phyloP scores from a whole-genome alignment of 1,140 invertebrate genomes.

The Adoxophyes honmai region DNA sequence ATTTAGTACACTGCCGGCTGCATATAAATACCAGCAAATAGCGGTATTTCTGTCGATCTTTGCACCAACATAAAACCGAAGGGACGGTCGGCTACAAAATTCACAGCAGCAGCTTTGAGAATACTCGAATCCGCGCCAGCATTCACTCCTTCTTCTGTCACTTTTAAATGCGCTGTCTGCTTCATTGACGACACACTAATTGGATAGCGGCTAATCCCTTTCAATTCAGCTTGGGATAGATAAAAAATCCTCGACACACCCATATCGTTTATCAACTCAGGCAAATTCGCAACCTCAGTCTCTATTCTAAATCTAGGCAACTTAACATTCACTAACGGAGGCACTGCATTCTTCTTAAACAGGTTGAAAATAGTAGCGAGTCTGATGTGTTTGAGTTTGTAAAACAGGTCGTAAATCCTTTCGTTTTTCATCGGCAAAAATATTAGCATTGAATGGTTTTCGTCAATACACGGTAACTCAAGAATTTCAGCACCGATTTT shows the following conservation, averaged over 20 bases:
- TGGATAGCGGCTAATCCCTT: constrained; percentile 77
- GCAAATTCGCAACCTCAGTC: constrained; percentile 77
- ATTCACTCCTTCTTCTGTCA: constrained; percentile 84
- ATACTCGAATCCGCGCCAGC: constrained; percentile 77
- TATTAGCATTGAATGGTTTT: constrained; percentile 79
- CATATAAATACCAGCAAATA: constrained; percentile 70
- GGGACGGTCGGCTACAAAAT: constrained; percentile 63
- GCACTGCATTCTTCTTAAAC: constrained; percentile 47
- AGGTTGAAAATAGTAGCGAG: constrained; percentile 70
- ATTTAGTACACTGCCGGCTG: constrained; percentile 36
- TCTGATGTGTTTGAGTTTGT: constrained; percentile 67
- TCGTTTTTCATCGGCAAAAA: constrained; percentile 78
- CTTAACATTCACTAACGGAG: constrained; percentile 74
- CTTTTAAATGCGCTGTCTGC: constrained; percentile 83
- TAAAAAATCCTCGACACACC: constrained; percentile 82
- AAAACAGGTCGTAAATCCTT: constrained; percentile 49
- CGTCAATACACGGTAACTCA: constrained; percentile 81
- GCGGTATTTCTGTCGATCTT: constrained; percentile 60
- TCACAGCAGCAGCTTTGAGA: constrained; percentile 35
- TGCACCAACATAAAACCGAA: constrained; percentile 75
- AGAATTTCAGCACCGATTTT: constrained; percentile 77
- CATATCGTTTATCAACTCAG: constrained; percentile 78
- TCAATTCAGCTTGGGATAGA: constrained; percentile 77
- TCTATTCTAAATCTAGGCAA: constrained; percentile 82
- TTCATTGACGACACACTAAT: constrained; percentile 75